A percentile compares a stretch with the other conserved stretches of the same genome.
Evolutionary conservation across 2,888 invertebrate species (phyloP).

Genomic region (Furcula furcula): DNA sequence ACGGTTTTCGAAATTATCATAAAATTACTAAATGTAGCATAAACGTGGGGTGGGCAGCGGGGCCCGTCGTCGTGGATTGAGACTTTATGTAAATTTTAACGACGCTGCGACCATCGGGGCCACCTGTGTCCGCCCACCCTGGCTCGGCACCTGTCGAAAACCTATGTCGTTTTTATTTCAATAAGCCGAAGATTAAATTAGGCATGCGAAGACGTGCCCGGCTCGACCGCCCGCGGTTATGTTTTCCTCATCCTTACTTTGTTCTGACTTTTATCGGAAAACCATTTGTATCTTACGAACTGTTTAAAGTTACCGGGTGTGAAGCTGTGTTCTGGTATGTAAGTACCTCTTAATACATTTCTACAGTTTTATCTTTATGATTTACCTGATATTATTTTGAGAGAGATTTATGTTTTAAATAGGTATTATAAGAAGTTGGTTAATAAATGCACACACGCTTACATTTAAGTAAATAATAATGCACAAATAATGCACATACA

Average conservation of each 20-base stretch:
- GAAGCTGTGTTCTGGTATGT: constrained; percentile 23
- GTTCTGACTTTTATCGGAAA: constrained; percentile 35
- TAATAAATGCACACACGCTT: too few species aligned
- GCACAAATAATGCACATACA: too few species aligned
- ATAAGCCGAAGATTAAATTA: constrained; percentile 80
- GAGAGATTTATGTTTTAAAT: too few species aligned
- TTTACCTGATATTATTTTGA: too few species aligned
- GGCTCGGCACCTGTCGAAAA: constrained; percentile 76
- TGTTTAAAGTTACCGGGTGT: constrained; percentile 26
- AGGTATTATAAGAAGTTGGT: too few species aligned
- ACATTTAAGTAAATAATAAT: too few species aligned
- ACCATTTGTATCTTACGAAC: constrained; percentile 30
- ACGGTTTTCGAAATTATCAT: constrained; percentile 81
- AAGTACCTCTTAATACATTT: too few species aligned
- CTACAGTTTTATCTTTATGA: too few species aligned
- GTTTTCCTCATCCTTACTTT: constrained; percentile 50
- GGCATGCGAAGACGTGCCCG: constrained; percentile 69
- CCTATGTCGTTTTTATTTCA: constrained; percentile 82
- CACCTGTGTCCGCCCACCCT: constrained; percentile 71
- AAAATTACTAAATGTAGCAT: constrained; percentile 83
- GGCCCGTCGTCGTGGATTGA: constrained; percentile 76
- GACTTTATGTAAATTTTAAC: constrained; percentile 83
- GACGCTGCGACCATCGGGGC: constrained; percentile 80
- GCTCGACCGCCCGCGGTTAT: constrained; percentile 33
- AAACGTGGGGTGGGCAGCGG: constrained; percentile 77